A percentile compares a stretch with the other conserved stretches of the same genome.
Conservation (phyloP, 1,140 invertebrate species). For the Drosophila arawakana region DNA sequence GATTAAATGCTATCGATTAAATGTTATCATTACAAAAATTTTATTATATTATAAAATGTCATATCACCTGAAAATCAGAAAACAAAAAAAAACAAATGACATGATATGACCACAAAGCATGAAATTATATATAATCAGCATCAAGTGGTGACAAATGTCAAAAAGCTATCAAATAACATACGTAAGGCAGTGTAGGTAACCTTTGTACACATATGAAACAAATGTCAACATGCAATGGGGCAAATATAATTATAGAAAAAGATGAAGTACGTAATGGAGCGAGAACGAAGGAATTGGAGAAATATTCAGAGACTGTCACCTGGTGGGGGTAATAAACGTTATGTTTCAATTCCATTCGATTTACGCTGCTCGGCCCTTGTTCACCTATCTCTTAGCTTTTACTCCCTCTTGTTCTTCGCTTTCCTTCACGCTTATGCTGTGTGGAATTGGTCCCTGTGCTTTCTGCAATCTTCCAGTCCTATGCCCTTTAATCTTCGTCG, state of each 20-base stretch:
- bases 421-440: not conserved
- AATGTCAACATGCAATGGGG: not conserved
- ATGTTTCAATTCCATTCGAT: slow-evolving; percentile 79
- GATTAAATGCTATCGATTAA: no score
- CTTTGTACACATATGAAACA: slow-evolving; percentile 21
- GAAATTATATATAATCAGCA: not conserved
- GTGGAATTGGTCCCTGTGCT: slow-evolving; percentile 37
- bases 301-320: slow-evolving; percentile 26
- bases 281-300: not conserved
- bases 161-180: slow-evolving; percentile 25
- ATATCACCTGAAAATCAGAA: not conserved
- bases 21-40: no score
- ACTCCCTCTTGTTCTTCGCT: not conserved
- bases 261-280: not conserved
- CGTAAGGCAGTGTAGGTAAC: slow-evolving; percentile 14
- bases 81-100: not conserved
- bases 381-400: slow-evolving; percentile 61
- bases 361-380: slow-evolving; percentile 48
- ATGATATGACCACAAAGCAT: not conserved
- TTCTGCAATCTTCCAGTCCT: slow-evolving; percentile 72
- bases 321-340: slow-evolving; percentile 72
- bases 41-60: no score
- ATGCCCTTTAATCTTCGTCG: slow-evolving; percentile 78
- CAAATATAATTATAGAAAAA: not conserved
- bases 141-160: slow-evolving; percentile 1